phyloP scores from a whole-genome alignment of 2,113 vertebrate species.

The Edolisoma coerulescens region DNA sequence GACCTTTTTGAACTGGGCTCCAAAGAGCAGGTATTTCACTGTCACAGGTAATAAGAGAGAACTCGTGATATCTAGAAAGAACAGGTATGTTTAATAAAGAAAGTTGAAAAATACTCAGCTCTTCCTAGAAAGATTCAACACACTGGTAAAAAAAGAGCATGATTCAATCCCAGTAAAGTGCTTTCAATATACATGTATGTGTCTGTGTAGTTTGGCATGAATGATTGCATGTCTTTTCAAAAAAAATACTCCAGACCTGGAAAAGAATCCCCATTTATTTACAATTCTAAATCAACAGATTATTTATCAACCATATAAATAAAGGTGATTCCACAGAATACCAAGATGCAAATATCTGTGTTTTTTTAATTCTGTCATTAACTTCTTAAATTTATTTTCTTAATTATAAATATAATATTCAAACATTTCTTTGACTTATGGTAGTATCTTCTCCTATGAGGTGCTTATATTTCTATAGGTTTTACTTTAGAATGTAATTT shows the following conservation, averaged over 20 bases:
- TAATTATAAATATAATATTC: not conserved
- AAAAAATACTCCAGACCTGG: not conserved
- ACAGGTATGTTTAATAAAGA: not conserved
- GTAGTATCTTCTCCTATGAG: not conserved
- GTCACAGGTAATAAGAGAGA: not conserved
- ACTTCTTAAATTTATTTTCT: not conserved
- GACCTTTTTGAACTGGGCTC: not conserved
- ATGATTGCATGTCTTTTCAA: not conserved
- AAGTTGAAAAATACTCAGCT: not conserved
- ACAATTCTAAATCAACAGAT: not conserved
- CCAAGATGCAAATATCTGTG: not conserved
- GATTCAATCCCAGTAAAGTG: not conserved
- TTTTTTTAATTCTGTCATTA: not conserved
- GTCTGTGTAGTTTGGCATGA: not conserved
- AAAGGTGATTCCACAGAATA: not conserved
- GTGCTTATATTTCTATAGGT: not conserved
- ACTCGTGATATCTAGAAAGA: not conserved
- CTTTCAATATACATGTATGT: not conserved
- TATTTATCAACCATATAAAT: not conserved
- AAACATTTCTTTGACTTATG: not conserved
- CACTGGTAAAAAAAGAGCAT: not conserved
- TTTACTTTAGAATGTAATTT: not conserved
- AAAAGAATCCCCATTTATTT: not conserved
- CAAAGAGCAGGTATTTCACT: not conserved
- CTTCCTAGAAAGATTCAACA: not conserved